Evolutionary conservation across 1,140 invertebrate genomes (phyloP), one percentile per base, ranked within the genome.

Genomic region (Spodoptera litura): DNA sequence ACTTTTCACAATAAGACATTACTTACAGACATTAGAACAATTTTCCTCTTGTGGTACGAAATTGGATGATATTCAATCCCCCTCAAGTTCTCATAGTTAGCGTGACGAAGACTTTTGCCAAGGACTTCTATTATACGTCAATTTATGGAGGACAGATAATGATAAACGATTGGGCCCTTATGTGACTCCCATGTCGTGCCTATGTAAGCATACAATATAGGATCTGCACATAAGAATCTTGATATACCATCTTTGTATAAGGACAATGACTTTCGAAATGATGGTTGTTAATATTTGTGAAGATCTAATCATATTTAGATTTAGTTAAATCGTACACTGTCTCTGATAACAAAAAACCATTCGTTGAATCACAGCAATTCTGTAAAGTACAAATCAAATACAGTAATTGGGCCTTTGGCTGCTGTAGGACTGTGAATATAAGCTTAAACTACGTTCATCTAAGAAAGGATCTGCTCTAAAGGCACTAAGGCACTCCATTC

Each of bases 1-100:
- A 74, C 3, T 31, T 61, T 59, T 35, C 3, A 61, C 71, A 51
- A 61, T 74, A 74, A 74, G 49, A 59, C 49, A 61, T 74, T 59
- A 20, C 12, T 61, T 0, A 38, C 20, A 74, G 38, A 74, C 55
- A 51, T 13, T 35, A 31, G 35, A 25, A 25, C 5, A 20, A 59
- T 74, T 74, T 61, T 74, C 56, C 56, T 74, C 35, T 44, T 49
- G 12, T 20, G 20, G 3, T n/a, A 71, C 55, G 51, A 71, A 55
- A 53, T 35, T 27, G 38, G 56, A 74, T 61, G 13, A 74, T 74
- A 49, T 71, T 71, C 31, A 35, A 55, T 61, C 5, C 31, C 55
- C 49, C 20, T 49, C 56, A 52, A 53, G 20, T 31, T 70, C 51
- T 52, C 49, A 70, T 70, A 53, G 61, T 64, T 44, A 64, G 66